Evolutionary conservation across 92 coral and sea anemone genomes (phyloP), one percentile per base, ranked within the genome.

Genomic region (Porites rus): DNA sequence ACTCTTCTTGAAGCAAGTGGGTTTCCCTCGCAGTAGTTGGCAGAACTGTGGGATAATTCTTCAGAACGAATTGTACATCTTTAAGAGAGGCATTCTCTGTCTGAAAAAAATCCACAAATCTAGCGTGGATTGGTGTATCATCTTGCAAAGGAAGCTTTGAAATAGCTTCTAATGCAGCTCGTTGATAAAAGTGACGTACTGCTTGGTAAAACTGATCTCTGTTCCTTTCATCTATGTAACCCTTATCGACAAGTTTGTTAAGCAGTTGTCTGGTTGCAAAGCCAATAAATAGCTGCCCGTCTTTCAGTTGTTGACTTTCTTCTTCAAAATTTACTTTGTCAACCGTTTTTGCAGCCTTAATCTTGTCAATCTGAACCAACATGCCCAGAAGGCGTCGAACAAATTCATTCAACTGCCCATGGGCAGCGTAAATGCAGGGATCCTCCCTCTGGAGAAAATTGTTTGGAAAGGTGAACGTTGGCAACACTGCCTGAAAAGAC

Each of bases 41-140:
- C 59, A 76, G 83, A 76, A 84, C 51, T 84, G 82, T 22, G 62
- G 75, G 79, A 62, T 88, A 88, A 21, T 75, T 82, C 71, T 25
- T 74, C 76, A 88, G 60, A 63, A 83, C 77, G 79, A 82, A 83
- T 71, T 88, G 67, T 53, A 83, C 88, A 82, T 83, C 85, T 28
- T 83, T 88, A 88, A 88, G 67, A 8, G 68, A 64, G 25, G 82
- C 83, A 74, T 51, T 62, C 28, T 88, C 88, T 58, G 71, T 82
- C 84, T 88, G 86, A 72, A 86, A 86, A 78, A 86, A 78, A 88
- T 82, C 69, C 56, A 88, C 79, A 88, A 75, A 82, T 74, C 81
- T 76, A 31, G 75, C 75, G 77, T 79, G 82, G 80, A 67, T 73
- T 67, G 78, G 84, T 80, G 67, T 74, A 54, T 84, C 80, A 46